Evolutionary conservation across 2,113 vertebrate genomes (phyloP).

Genomic region (Edolisoma coerulescens): DNA sequence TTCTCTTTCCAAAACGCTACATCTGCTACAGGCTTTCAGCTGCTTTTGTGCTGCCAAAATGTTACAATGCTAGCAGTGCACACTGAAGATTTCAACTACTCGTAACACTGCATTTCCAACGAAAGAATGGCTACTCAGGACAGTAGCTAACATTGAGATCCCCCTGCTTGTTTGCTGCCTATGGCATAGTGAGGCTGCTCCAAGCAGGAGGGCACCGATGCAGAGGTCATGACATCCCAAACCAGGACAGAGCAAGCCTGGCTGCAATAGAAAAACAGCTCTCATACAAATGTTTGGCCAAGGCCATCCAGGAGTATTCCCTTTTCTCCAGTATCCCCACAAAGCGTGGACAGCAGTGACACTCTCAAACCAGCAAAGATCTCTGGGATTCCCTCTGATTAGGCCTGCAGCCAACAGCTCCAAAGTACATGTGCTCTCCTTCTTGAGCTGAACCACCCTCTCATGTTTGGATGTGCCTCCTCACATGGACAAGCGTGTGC

Average conservation of each 20-base stretch:
- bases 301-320: neutral
- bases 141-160: neutral
- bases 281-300: neutral
- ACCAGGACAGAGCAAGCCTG: neutral
- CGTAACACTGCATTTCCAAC: neutral
- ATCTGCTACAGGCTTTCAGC: neutral
- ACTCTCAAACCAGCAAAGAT: neutral
- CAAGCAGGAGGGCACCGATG: neutral
- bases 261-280: neutral
- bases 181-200: neutral
- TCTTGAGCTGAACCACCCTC: rapidly evolving
- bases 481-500: neutral
- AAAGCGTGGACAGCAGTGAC: neutral
- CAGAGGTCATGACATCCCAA: neutral
- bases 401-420: neutral
- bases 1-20: neutral
- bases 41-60: neutral
- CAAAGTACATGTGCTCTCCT: neutral
- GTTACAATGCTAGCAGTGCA: neutral
- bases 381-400: neutral
- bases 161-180: neutral
- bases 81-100: neutral
- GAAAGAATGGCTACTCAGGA: neutral
- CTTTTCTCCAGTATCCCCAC: neutral
- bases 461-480: rapidly evolving